Base-by-base conservation (phyloP, 2,797 vertebrate species). In the Erethizon dorsatum region DNA sequence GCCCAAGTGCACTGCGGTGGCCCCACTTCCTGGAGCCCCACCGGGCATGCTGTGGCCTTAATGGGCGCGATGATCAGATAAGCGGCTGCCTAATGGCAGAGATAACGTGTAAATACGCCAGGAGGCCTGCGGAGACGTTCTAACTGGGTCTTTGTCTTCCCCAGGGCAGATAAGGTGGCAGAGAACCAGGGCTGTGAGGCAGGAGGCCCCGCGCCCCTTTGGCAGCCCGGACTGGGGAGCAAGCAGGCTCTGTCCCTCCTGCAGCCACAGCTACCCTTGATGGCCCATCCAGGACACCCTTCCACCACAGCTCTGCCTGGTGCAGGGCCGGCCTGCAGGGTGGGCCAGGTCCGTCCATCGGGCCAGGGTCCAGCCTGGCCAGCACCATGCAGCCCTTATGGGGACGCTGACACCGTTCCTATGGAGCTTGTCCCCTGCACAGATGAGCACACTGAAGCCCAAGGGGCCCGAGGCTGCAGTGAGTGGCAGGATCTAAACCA, bases 61-160 rank as follows among this genome's bases (percentile, higher is more conserved):
- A 99, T 98, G 98, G 98, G 98, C 98, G 91, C 33, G 98, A 98
- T 98, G 96, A 98, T 98, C 98, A 98, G 98, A 98, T 98, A 98
- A 98, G 85, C 37, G 93, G 97, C 59, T 56, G 93, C 98, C 98
- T 99, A 99, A 99, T 99, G 98, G 98, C 96, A 89, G 89, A 98
- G 99, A 99, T 99, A 99, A 98, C 96, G 98, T 95, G 98, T 97
- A 98, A 99, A 98, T 98, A 97, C 57, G 52, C 98, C 95, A 96
- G 97, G 98, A 98, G 98, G 98, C 98, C 97, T 88, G 97, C 97
- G 96, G 97, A 98, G 98, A 98, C 94, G 97, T 96, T 98, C 98
- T 98, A 98, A 98, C 98, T 96, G 98, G 96, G 98, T 97, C 98
- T 98, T 98, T 98, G 98, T 99, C 98, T 98, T 98, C 97, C 78